Conservation (phyloP, 2,113 vertebrate species). For the Anguilla japonica region DNA sequence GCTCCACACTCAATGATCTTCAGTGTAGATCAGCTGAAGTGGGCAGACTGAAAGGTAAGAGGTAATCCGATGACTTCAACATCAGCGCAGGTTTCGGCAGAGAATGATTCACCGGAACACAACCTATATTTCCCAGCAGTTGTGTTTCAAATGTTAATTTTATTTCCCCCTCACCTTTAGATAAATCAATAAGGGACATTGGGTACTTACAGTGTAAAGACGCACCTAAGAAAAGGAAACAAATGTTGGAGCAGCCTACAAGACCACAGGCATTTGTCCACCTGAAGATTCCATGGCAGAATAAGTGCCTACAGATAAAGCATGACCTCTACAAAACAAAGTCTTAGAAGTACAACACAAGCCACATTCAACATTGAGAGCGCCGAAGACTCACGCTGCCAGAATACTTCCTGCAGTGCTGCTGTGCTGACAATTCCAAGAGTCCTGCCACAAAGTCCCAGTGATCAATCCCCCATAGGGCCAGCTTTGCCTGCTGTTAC, state of each 20-base stretch:
- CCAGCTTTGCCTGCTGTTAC: background rate
- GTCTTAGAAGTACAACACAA: background rate
- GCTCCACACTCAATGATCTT: background rate
- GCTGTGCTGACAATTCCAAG: background rate
- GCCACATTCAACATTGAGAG: background rate
- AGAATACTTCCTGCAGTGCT: background rate
- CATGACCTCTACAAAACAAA: background rate
- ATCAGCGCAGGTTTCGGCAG: background rate
- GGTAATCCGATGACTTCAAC: background rate
- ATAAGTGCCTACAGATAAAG: background rate
- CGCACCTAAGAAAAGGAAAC: background rate
- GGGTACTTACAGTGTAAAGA: background rate
- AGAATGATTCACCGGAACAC: background rate
- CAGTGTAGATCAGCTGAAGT: background rate
- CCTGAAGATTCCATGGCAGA: background rate
- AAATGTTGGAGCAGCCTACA: background rate
- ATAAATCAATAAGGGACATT: background rate
- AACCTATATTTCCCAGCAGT: background rate
- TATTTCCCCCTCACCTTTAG: background rate
- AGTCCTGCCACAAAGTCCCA: background rate
- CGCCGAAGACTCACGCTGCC: background rate
- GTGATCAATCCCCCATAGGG: background rate
- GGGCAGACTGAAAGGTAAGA: background rate
- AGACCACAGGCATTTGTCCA: too few species aligned
- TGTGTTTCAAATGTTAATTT: too few species aligned